Conservation (phyloP, 2,113 vertebrate species). For the Siniperca knerii region DNA sequence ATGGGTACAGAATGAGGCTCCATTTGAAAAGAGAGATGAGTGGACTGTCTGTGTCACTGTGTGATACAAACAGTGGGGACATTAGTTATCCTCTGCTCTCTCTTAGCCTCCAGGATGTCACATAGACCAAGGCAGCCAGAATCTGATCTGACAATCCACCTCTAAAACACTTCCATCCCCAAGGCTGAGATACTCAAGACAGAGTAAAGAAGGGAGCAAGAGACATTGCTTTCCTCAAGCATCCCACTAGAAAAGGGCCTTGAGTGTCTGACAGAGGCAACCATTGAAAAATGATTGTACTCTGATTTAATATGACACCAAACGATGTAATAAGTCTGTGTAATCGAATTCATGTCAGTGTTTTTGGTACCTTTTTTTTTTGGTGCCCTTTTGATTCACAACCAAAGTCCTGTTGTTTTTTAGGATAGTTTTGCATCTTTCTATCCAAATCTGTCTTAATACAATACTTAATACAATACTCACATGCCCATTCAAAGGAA, state of each 20-base stretch:
- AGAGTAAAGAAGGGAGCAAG: constrained; percentile 54
- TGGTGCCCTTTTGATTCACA: constrained; percentile 34
- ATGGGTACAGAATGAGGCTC: constrained; percentile 54
- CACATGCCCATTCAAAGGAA: not conserved
- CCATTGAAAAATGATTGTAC: constrained; percentile 46
- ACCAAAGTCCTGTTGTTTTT: constrained; percentile 18
- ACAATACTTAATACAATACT: not conserved
- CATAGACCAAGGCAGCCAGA: constrained; percentile 62
- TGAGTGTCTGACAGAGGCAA: constrained; percentile 48
- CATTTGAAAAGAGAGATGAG: constrained; percentile 66
- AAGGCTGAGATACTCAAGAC: constrained; percentile 62
- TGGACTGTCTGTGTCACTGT: constrained; percentile 54
- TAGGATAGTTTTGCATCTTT: not conserved
- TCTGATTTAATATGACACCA: constrained; percentile 61
- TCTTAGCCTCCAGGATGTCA: constrained; percentile 71
- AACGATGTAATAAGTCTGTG: constrained; percentile 43
- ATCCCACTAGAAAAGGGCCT: constrained; percentile 38
- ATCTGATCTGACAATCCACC: constrained; percentile 81
- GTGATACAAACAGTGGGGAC: constrained; percentile 61
- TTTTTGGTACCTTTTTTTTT: constrained; percentile 49
- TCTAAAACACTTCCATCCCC: constrained; percentile 74
- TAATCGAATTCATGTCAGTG: constrained; percentile 35
- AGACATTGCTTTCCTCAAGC: constrained; percentile 51
- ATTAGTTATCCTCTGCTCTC: constrained; percentile 72
- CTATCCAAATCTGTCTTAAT: not conserved